phyloP scores from a whole-genome alignment of 2,113 vertebrate species.

The Nesospiza acunhae region DNA sequence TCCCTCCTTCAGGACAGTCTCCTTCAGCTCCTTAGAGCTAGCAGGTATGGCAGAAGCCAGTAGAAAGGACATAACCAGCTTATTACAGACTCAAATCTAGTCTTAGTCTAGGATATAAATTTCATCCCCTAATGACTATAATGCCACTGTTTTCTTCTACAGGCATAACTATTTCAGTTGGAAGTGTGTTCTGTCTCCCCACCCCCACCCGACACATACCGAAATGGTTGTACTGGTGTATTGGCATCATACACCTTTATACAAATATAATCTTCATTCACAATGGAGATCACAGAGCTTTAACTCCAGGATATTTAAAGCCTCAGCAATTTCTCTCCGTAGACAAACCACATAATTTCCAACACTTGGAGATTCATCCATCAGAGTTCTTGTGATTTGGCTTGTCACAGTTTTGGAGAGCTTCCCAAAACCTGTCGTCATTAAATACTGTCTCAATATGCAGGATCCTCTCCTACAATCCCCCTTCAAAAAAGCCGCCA shows the following conservation, averaged over 20 bases:
- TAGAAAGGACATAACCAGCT: background rate
- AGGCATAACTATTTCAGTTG: background rate
- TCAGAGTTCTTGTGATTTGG: background rate
- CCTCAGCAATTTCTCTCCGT: background rate
- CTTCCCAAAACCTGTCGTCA: background rate
- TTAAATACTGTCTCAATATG: conserved; percentile 10
- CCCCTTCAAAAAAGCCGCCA: background rate
- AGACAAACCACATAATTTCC: conserved; percentile 24
- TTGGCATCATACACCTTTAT: background rate
- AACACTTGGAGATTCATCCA: background rate
- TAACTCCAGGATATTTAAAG: conserved; percentile 32
- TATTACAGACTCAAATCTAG: background rate
- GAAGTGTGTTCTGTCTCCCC: background rate
- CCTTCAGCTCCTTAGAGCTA: background rate
- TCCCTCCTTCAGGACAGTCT: background rate
- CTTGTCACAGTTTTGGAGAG: conserved; percentile 25
- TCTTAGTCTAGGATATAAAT: background rate
- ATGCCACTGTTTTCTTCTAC: background rate
- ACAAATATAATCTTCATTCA: conserved; percentile 15
- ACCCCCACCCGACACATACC: fast-evolving
- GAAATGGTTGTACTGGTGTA: background rate
- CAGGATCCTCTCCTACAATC: background rate
- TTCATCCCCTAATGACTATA: background rate
- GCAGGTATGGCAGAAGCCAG: background rate
- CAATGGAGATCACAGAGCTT: background rate